A percentile compares a stretch with the other conserved stretches of the same genome.
phyloP scores from a whole-genome alignment of 2,888 invertebrate species.

The Penaeus monodon region DNA sequence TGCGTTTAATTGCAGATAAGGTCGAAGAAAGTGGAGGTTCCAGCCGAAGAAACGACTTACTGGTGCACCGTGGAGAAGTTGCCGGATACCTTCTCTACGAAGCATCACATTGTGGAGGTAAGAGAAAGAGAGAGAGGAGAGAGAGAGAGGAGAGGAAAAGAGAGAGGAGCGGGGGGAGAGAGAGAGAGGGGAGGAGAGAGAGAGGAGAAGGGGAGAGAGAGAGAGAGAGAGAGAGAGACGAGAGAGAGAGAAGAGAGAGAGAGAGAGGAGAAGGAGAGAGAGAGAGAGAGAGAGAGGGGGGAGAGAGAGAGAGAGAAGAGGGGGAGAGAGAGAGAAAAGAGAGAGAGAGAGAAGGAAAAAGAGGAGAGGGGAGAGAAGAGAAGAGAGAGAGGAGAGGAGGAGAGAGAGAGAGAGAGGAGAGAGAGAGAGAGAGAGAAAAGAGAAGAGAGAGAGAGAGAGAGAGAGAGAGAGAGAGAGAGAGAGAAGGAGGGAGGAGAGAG shows the following conservation, averaged over 20 bases:
- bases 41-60: conserved; percentile 91
- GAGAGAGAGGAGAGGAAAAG: too few relatives aligned
- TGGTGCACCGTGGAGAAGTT: conserved; percentile 93
- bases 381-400: too few relatives aligned
- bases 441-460: rapidly evolving
- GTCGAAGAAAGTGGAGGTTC: conserved; percentile 80
- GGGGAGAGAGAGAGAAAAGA: too few relatives aligned
- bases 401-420: too few relatives aligned
- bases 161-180: too few relatives aligned
- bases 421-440: too few relatives aligned
- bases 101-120: conserved; percentile 74
- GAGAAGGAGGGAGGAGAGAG: too few relatives aligned
- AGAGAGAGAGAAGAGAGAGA: rapidly evolving
- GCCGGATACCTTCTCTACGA: conserved; percentile 77
- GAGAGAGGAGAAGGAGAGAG: rapidly evolving
- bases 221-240: rapidly evolving
- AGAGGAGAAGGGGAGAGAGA: too few relatives aligned
- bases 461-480: rapidly evolving
- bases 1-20: conserved; percentile 72
- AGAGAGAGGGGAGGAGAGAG: too few relatives aligned
- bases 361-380: too few relatives aligned
- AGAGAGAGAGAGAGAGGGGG: rapidly evolving
- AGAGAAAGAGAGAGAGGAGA: too few relatives aligned
- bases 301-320: rapidly evolving
- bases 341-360: too few relatives aligned